phyloP scores from a whole-genome alignment of 2,113 vertebrate genomes.

The Melanotaenia duboulayi region DNA sequence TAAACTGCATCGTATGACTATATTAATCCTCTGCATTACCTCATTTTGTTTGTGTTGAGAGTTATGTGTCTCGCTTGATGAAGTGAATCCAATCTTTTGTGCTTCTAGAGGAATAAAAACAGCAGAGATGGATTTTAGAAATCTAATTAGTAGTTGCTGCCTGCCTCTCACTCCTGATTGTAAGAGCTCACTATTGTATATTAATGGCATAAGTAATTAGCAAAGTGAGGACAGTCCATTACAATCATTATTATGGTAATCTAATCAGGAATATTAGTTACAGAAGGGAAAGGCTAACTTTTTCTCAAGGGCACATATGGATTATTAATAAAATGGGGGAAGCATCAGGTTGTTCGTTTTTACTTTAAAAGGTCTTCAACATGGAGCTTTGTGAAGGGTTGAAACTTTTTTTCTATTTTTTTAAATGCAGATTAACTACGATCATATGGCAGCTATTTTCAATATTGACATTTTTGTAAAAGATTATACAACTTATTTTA shows the following conservation, averaged over 20 bases:
- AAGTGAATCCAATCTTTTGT: constrained; percentile 67
- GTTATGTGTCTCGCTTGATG: constrained; percentile 54
- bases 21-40: constrained; percentile 61
- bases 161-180: constrained; percentile 55
- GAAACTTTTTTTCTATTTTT: too few species aligned
- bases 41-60: constrained; percentile 63
- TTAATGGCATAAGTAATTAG: constrained; percentile 72
- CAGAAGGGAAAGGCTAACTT: constrained; percentile 34
- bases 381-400: not conserved
- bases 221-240: constrained; percentile 66
- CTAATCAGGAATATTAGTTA: constrained; percentile 59
- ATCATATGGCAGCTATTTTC: too few species aligned
- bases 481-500: too few species aligned
- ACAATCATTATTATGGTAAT: constrained; percentile 58
- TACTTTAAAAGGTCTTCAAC: constrained; percentile 12
- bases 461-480: too few species aligned
- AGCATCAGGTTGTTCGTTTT: constrained; percentile 6
- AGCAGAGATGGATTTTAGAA: constrained; percentile 63
- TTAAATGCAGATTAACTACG: too few species aligned
- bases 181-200: constrained; percentile 44
- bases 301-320: constrained; percentile 49
- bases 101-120: constrained; percentile 52
- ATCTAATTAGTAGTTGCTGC: constrained; percentile 70
- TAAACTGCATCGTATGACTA: constrained; percentile 37
- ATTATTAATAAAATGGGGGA: constrained; percentile 37